Conservation (phyloP, 2,888 invertebrate species). For the Lasioglossum lativentre region DNA sequence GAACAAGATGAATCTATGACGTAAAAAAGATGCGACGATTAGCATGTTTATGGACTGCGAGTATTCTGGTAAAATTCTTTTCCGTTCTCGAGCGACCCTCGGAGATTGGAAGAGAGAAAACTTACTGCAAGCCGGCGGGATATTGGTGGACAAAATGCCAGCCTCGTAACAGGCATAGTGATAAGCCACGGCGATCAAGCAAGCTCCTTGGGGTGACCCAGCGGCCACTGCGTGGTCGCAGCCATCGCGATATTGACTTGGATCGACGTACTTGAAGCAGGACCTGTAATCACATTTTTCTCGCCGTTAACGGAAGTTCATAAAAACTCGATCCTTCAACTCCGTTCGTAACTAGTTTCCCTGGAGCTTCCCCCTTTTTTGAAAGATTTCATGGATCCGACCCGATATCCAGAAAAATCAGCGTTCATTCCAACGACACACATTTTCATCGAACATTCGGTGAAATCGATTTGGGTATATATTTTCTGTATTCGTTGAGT, state of each 20-base stretch:
- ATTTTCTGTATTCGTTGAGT: too few species aligned
- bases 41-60: too few species aligned
- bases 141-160: slow-evolving; percentile 86
- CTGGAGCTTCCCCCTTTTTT: not conserved
- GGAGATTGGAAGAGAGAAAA: not conserved
- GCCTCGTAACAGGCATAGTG: slow-evolving; percentile 87
- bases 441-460: not conserved
- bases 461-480: too few species aligned
- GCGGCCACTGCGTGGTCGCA: slow-evolving; percentile 90
- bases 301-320: not conserved
- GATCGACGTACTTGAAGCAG: slow-evolving; percentile 86
- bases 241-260: slow-evolving; percentile 87
- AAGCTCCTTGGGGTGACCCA: slow-evolving; percentile 86
- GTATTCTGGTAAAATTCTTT: not conserved
- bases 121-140: slow-evolving; percentile 89
- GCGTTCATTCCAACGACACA: not conserved
- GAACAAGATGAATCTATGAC: too few species aligned
- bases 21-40: too few species aligned
- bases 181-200: slow-evolving; percentile 90
- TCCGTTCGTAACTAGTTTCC: not conserved
- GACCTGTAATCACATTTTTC: slow-evolving; percentile 71
- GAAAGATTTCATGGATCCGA: not conserved
- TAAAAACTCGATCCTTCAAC: not conserved
- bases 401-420: not conserved
- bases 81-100: not conserved